Percentiles rank a stretch among this genome's conserved stretches.
Evolutionary conservation across 2,113 vertebrate species (phyloP).

Genomic region (Bos indicus): DNA sequence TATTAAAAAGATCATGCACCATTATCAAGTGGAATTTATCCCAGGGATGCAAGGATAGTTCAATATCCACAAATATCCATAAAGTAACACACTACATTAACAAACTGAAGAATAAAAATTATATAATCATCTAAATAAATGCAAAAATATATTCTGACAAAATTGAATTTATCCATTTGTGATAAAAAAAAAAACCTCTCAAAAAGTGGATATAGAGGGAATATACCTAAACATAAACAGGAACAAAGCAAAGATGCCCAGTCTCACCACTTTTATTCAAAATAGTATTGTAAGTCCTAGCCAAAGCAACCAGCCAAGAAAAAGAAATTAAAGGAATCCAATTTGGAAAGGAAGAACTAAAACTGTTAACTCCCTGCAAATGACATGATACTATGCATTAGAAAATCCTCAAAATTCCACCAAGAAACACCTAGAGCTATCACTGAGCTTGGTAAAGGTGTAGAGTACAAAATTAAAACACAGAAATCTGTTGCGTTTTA

Average conservation of each 20-base stretch:
- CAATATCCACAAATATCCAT: neutral
- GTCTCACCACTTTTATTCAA: neutral
- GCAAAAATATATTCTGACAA: neutral
- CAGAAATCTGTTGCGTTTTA: neutral
- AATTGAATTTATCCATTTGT: neutral
- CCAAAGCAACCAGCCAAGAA: neutral
- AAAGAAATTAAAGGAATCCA: neutral
- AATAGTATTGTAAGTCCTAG: neutral
- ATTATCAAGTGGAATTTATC: neutral
- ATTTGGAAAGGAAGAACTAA: neutral
- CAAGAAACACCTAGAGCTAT: neutral
- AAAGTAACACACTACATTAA: neutral
- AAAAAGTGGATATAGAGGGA: neutral
- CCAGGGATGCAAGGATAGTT: neutral
- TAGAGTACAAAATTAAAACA: neutral
- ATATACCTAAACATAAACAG: neutral
- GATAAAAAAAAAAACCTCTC: neutral
- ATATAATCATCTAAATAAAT: neutral
- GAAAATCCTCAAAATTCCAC: neutral
- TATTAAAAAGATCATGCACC: neutral
- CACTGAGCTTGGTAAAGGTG: neutral
- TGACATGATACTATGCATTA: neutral
- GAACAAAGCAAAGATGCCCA: neutral
- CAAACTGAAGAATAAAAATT: neutral
- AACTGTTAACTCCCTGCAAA: neutral